phyloP scores from a whole-genome alignment of 35 echinoderm and acorn worm species.

The Apostichopus californicus region DNA sequence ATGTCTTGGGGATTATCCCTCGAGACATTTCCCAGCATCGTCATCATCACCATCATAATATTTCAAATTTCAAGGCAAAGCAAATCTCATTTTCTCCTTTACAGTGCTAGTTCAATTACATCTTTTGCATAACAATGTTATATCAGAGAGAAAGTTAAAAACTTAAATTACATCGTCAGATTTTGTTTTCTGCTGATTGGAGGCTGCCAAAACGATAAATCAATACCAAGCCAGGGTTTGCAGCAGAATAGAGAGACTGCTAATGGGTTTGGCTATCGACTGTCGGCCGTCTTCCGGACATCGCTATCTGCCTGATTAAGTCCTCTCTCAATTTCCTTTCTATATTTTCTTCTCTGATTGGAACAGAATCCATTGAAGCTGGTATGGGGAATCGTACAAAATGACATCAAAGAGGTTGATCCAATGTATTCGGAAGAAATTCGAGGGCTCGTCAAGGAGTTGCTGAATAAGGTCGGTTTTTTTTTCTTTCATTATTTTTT shows the following conservation, averaged over 20 bases:
- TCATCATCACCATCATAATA: background rate
- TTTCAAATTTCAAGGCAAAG: background rate
- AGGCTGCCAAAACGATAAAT: constrained; percentile 19
- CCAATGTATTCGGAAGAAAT: constrained; percentile 73
- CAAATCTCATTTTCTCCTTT: background rate
- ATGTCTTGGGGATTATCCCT: background rate
- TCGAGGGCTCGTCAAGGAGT: constrained; percentile 67
- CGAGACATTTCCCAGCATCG: background rate
- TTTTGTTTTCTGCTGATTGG: constrained; percentile 15
- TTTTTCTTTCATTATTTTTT: background rate
- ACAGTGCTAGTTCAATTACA: background rate
- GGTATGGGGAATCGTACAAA: constrained; percentile 92
- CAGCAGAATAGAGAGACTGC: constrained; percentile 1
- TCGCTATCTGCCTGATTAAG: constrained; percentile 42
- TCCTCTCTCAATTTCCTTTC: background rate
- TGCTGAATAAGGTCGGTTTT: constrained; percentile 78
- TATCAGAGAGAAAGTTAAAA: background rate
- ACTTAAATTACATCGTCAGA: constrained; percentile 3
- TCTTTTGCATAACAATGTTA: background rate
- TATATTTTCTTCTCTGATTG: constrained; percentile 3
- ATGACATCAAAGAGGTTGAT: constrained; percentile 79
- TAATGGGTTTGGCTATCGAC: constrained; percentile 52
- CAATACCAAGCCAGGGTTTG: constrained; percentile 42
- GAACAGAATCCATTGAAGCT: constrained; percentile 89
- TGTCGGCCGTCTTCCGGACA: constrained; percentile 35